phyloP scores from a whole-genome alignment of 2,113 vertebrate species.

The Ctenomys sociabilis region DNA sequence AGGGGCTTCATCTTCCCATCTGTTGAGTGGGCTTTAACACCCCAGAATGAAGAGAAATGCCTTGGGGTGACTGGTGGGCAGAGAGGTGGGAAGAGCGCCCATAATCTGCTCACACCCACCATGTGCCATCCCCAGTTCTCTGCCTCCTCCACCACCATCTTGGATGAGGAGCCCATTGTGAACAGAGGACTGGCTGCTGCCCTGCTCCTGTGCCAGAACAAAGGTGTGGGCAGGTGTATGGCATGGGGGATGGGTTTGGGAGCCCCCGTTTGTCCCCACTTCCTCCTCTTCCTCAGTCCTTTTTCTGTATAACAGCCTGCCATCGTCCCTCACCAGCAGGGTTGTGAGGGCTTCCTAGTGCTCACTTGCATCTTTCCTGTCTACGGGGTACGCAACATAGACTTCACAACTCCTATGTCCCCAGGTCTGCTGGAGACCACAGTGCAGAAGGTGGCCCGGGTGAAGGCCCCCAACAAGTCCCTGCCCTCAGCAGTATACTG shows the following conservation, averaged over 20 bases:
- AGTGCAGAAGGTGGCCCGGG: constrained; percentile 92
- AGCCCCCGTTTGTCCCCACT: not conserved
- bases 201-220: constrained; percentile 93
- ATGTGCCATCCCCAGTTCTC: constrained; percentile 82
- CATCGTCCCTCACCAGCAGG: accelerated
- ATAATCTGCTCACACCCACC: not conserved
- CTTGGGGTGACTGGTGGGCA: accelerated
- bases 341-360: not conserved
- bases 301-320: not conserved
- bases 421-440: constrained; percentile 93
- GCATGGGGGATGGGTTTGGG: not conserved
- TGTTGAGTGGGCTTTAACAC: accelerated
- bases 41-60: accelerated
- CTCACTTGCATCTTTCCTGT: not conserved
- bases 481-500: constrained; percentile 92
- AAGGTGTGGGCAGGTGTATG: constrained; percentile 82
- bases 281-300: not conserved
- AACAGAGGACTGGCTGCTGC: constrained; percentile 92
- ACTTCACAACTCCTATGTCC: not conserved
- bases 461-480: constrained; percentile 89
- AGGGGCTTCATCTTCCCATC: not conserved
- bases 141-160: constrained; percentile 92
- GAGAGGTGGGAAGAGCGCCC: not conserved
- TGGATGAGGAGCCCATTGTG: constrained; percentile 95
- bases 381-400: not conserved